Conservation (phyloP, 1,140 invertebrate species). For the Drosophila ohnishii region DNA sequence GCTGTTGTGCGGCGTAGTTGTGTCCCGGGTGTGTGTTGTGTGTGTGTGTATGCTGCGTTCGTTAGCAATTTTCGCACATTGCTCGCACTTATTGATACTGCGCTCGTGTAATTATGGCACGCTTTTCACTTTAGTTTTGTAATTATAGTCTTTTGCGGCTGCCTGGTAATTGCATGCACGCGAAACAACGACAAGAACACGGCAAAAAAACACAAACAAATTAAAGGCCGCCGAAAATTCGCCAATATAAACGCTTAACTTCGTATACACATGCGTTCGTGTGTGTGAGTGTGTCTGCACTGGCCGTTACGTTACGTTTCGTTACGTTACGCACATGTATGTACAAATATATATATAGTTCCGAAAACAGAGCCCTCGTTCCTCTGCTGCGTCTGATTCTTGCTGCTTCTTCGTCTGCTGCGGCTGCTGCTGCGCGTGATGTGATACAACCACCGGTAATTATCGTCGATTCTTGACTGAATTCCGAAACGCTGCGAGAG, state of each 20-base stretch:
- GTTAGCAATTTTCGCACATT: slow-evolving; percentile 72
- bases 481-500: slow-evolving; percentile 83
- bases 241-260: slow-evolving; percentile 26
- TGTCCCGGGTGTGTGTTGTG: neutral
- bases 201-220: slow-evolving; percentile 32
- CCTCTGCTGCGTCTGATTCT: slow-evolving; percentile 36
- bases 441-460: slow-evolving; percentile 83
- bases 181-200: slow-evolving; percentile 33
- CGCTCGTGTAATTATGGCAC: slow-evolving; percentile 66
- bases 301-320: slow-evolving; percentile 7
- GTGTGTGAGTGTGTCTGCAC: neutral
- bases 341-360: slow-evolving; percentile 6
- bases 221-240: slow-evolving; percentile 36
- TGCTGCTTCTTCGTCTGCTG: slow-evolving; percentile 18
- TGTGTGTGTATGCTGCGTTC: slow-evolving; percentile 5
- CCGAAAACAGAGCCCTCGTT: slow-evolving; percentile 39
- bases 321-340: slow-evolving; percentile 8
- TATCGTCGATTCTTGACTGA: slow-evolving; percentile 81
- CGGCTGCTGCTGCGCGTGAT: slow-evolving; percentile 70
- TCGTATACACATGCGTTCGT: neutral
- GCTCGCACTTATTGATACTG: slow-evolving; percentile 61
- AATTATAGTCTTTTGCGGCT: slow-evolving; percentile 60
- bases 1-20: slow-evolving; percentile 11
- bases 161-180: slow-evolving; percentile 38
- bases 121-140: slow-evolving; percentile 71